Percentiles rank a stretch among this genome's conserved stretches.
Conservation (phyloP, 1,140 invertebrate species). For the Steinernema feltiae region DNA sequence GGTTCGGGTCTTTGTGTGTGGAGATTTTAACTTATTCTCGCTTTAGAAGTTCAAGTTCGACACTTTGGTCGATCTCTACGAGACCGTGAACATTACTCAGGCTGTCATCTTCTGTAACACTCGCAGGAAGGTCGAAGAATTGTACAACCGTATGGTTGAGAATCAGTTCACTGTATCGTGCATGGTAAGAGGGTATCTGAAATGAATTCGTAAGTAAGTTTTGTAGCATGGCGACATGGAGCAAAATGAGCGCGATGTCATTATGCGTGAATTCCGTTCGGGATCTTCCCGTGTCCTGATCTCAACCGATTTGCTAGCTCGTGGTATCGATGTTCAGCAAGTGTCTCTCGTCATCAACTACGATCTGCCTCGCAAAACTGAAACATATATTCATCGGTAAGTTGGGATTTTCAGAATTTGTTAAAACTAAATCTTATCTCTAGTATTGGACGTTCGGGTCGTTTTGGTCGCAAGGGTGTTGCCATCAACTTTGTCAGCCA, state of each 20-base stretch:
- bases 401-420: background rate
- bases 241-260: constrained; percentile 89
- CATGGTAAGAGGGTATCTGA: no score
- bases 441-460: constrained; percentile 94
- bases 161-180: constrained; percentile 96
- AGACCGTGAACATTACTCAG: constrained; percentile 95
- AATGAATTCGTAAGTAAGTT: no score
- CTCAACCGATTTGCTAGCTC: constrained; percentile 89
- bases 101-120: constrained; percentile 99
- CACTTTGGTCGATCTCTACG: constrained; percentile 88
- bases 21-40: background rate
- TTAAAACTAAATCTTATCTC: background rate
- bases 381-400: constrained; percentile 89
- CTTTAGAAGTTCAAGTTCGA: constrained; percentile 88
- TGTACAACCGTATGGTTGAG: constrained; percentile 84
- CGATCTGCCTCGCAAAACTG: constrained; percentile 91
- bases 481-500: constrained; percentile 98
- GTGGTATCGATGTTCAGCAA: constrained; percentile 97
- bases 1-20: constrained; percentile 44
- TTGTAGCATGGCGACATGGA: constrained; percentile 89
- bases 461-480: constrained; percentile 98
- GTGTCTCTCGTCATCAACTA: constrained; percentile 98
- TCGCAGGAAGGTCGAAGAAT: constrained; percentile 92
- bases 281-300: constrained; percentile 93
- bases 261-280: constrained; percentile 96